Base-by-base conservation (phyloP, 1,140 invertebrate genomes). In the Nixonia krombeini region DNA sequence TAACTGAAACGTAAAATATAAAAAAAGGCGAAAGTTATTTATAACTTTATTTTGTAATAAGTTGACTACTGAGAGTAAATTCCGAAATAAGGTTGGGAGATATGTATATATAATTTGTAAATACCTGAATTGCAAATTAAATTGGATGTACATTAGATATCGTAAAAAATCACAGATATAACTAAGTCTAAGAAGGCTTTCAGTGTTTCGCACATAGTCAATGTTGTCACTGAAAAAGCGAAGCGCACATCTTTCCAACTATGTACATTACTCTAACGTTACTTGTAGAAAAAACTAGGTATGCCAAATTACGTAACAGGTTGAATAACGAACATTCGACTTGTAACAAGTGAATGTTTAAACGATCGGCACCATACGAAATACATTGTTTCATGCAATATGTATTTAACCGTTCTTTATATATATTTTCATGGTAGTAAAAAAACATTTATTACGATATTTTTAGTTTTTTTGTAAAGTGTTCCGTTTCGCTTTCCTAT, bases 171-270 rank as follows among this genome's bases (percentile, higher is more conserved):
- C 28, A 29, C 9, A 9, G 10, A 29, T 29, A n/a, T 29, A 9
- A n/a, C n/a, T n/a, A 6, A 42, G 12, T 42, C 18, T 10, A 42
- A 42, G 17, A 12, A 10, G 18, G 17, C 17, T 42, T 42, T 18
- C 15, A 59, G 44, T 72, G 50, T 74, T 46, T 75, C 50, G 75
- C 78, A 80, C 76, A 46, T 65, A 17, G 51, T 74, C 62, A 42
- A 78, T 78, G 73, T 79, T 69, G 45, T 73, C 71, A 72, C 49
- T 50, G 66, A 70, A 70, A 40, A 69, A 73, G 42, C 69, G 64
- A 52, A 49, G 75, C 78, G 78, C 78, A 78, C 71, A 73, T 80
- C 78, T 80, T 80, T 79, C 78, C 78, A 78, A 79, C 72, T 73
- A 26, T 9, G 15, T 29, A 8, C 29, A 16, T 29, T 1, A 45